These are phyloP conservation scores for Lerema accius DNA, from an alignment of 1,140 invertebrate species.

Conservation along the genomic window DNA sequence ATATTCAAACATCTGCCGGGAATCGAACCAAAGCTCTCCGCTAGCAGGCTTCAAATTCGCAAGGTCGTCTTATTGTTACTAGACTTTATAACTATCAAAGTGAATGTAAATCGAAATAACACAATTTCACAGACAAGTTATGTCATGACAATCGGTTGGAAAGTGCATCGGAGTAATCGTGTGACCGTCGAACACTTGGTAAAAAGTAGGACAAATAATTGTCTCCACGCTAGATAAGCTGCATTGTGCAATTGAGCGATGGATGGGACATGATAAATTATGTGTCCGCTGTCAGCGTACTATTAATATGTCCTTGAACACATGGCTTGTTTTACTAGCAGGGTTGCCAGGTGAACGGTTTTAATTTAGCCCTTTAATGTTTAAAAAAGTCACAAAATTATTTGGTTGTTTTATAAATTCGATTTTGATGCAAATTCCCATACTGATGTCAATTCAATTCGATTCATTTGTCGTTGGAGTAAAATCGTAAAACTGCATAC, in stretches of 20 bases:
- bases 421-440: too few species aligned
- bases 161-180: constrained; percentile 58
- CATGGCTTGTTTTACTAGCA: constrained; percentile 39
- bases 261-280: constrained; percentile 63
- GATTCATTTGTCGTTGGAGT: constrained; percentile 3
- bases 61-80: too few species aligned
- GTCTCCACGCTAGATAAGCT: constrained; percentile 72
- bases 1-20: too few species aligned
- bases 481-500: too few species aligned
- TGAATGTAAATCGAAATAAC: constrained; percentile 48
- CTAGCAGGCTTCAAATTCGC: too few species aligned
- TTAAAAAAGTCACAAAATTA: too few species aligned
- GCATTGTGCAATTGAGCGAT: constrained; percentile 73
- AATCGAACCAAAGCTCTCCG: too few species aligned
- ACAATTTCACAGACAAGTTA: constrained; percentile 42
- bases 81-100: constrained; percentile 26
- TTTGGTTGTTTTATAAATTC: too few species aligned
- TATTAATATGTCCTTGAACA: constrained; percentile 76
- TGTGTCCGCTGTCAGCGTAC: constrained; percentile 57
- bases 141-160: constrained; percentile 54
- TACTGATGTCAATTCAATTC: constrained; percentile 9
- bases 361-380: constrained; percentile 35
- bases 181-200: constrained; percentile 40
- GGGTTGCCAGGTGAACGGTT: not conserved
- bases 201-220: constrained; percentile 75